A percentile compares a stretch with the other conserved stretches of the same genome.
Evolutionary conservation across 2,888 invertebrate species (phyloP).

Genomic region (Portevinia maculata): DNA sequence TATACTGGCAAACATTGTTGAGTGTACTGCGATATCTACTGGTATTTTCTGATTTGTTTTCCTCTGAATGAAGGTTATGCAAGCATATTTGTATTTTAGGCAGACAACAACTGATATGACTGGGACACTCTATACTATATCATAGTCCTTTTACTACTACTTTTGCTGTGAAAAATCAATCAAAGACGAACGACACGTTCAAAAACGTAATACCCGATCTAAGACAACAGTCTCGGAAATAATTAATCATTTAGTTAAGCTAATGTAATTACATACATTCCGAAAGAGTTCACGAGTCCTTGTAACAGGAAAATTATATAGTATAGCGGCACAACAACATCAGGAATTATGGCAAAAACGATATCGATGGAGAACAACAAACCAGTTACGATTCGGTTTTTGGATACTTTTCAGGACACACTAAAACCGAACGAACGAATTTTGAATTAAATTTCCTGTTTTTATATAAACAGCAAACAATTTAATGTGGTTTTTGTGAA

Average conservation of each 20-base stretch:
- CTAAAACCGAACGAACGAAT: slow-evolving; percentile 72
- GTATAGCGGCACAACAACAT: slow-evolving; percentile 29
- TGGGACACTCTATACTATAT: slow-evolving; percentile 10
- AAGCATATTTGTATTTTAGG: slow-evolving; percentile 55
- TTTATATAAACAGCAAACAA: slow-evolving; percentile 83
- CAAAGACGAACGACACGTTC: slow-evolving; percentile 23
- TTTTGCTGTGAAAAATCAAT: slow-evolving; percentile 67
- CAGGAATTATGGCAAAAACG: slow-evolving; percentile 33
- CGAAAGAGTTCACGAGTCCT: not conserved
- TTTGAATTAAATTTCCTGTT: slow-evolving; percentile 82
- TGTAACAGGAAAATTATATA: slow-evolving; percentile 1
- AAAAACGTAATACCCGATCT: not conserved
- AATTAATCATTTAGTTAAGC: not conserved
- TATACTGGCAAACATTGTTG: slow-evolving; percentile 14
- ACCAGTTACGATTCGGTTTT: not conserved
- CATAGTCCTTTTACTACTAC: slow-evolving; percentile 28
- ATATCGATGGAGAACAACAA: slow-evolving; percentile 44
- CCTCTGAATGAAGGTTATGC: slow-evolving; percentile 58
- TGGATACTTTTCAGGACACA: slow-evolving; percentile 8
- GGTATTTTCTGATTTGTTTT: slow-evolving; percentile 33
- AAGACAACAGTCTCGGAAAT: not conserved
- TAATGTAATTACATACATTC: not conserved
- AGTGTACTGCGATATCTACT: slow-evolving; percentile 9
- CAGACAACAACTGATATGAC: slow-evolving; percentile 39
- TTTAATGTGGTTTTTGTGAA: slow-evolving; percentile 82